Conservation (phyloP, 2,113 vertebrate species). For the Pseudorasbora parva region DNA sequence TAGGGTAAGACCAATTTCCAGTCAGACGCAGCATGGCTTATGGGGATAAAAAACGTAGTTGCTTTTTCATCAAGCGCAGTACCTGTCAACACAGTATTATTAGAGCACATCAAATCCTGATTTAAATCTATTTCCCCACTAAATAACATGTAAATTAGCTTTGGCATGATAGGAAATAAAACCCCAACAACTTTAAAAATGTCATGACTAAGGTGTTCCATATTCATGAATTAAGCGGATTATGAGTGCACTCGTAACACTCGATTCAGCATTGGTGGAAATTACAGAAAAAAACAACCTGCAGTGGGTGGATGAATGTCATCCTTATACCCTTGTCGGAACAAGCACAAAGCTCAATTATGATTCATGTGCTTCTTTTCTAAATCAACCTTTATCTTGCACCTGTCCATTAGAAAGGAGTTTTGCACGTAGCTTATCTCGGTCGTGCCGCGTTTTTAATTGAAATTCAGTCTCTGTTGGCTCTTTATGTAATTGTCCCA, state of each 20-base stretch:
- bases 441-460: constrained; percentile 54
- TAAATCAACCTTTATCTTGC: constrained; percentile 42
- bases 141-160: constrained; percentile 54
- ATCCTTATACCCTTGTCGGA: constrained; percentile 18
- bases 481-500: constrained; percentile 59
- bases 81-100: constrained; percentile 37
- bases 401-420: constrained; percentile 59
- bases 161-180: constrained; percentile 37
- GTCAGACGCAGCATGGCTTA: constrained; percentile 55
- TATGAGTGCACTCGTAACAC: constrained; percentile 37
- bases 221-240: constrained; percentile 59
- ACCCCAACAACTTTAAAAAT: constrained; percentile 50
- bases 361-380: constrained; percentile 39
- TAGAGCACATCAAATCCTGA: constrained; percentile 40
- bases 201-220: constrained; percentile 50
- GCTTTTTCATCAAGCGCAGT: constrained; percentile 39
- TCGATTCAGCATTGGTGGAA: constrained; percentile 37
- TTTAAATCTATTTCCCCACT: constrained; percentile 51
- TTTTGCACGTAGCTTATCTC: constrained; percentile 56
- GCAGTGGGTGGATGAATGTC: not conserved
- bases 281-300: constrained; percentile 36
- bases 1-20: constrained; percentile 57
- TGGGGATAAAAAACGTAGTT: constrained; percentile 42
- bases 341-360: constrained; percentile 24
- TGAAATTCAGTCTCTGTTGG: constrained; percentile 60